Evolutionary conservation across 2,888 invertebrate genomes (phyloP), one percentile per base, ranked within the genome.

Genomic region (Drosophila mettleri): DNA sequence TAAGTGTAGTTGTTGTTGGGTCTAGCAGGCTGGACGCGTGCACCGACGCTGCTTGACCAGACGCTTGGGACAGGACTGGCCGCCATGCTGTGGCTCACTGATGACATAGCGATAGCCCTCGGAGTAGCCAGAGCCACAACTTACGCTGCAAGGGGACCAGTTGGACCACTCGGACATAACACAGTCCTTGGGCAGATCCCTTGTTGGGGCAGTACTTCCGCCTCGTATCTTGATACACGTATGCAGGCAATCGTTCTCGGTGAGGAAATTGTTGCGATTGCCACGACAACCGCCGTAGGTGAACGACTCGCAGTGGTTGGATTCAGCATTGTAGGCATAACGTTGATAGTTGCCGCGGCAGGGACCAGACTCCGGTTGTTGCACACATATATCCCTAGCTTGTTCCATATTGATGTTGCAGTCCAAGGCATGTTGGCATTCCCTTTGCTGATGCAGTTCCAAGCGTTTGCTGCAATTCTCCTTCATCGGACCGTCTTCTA

Each of bases 261-360:
- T 95, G 69, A 96, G 94, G 93, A 98, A 99, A 92, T 98, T 98
- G 93, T 99, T 99, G 86, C 95, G 94, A 92, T 97, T 98, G 39
- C 98, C 98, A 63, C 97, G 94, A 79, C 97, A 97, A 43, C 97
- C 97, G 39, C 98, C 97, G 93, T 97, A 99, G 58, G 94, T 94
- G 93, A 99, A 99, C 58, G 96, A 95, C 61, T 95, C 94, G 92
- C 99, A 99, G 93, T 94, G 95, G 62, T 95, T 94, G 88, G 95
- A 95, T 57, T 92, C 92, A 0, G 94, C 91, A 89, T 96, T 95
- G 93, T 96, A 99, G 74, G 96, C 95, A 96, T 97, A 99, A 62
- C 98, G 95, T 82, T 95, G 95, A 93, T 97, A 98, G 87, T 94
- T 94, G 0, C 97, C 98, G 62, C 96, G 94, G 91, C 99, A 99